Percentiles rank a stretch among this genome's conserved stretches.
phyloP scores from a whole-genome alignment of 2,888 invertebrate species.

The Xanthorhoe designata region DNA sequence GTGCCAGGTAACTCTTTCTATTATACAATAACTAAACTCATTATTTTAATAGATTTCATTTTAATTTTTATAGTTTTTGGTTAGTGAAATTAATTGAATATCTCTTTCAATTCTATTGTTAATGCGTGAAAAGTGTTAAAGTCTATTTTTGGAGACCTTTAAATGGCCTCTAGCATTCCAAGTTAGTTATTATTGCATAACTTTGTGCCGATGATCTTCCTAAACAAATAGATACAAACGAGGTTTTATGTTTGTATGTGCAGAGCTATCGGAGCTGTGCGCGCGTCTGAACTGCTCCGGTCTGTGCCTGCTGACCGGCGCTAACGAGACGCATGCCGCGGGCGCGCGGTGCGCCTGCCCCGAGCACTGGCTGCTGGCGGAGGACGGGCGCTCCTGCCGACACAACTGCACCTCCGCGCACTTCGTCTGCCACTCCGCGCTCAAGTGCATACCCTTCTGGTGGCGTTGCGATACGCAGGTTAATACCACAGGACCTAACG shows the following conservation, averaged over 20 bases:
- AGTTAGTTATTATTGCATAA: no score
- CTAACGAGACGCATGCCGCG: slow-evolving; percentile 59
- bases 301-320: slow-evolving; percentile 91
- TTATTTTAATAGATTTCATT: no score
- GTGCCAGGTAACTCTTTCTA: slow-evolving; percentile 44
- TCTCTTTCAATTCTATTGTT: no score
- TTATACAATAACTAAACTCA: no score
- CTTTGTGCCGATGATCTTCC: no score
- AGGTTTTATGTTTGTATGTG: neutral
- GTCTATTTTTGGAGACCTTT: no score
- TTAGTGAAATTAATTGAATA: no score
- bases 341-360: slow-evolving; percentile 90
- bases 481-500: neutral
- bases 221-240: no score
- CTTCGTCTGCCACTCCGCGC: slow-evolving; percentile 91
- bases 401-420: slow-evolving; percentile 93
- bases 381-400: slow-evolving; percentile 87
- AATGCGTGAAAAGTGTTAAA: no score
- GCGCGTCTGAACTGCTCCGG: slow-evolving; percentile 90
- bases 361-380: slow-evolving; percentile 89
- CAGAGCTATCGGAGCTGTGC: slow-evolving; percentile 82
- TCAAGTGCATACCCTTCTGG: slow-evolving; percentile 96
- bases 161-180: no score
- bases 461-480: slow-evolving; percentile 76
- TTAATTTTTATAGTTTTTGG: no score